Evolutionary conservation across 2,797 vertebrate genomes (phyloP).

Genomic region (Apogon hyalosoma): DNA sequence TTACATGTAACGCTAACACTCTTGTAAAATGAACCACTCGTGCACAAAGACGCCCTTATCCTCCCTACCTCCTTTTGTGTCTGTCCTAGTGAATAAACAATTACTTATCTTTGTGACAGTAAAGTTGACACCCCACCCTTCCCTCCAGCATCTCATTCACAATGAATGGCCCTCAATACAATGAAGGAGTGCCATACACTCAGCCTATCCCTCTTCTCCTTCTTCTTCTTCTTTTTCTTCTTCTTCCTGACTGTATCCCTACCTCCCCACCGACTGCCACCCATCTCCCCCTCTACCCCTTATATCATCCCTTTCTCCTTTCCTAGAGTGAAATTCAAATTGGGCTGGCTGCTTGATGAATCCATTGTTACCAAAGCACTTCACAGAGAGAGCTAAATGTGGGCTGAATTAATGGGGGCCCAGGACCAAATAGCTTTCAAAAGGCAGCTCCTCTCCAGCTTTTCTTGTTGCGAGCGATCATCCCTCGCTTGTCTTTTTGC

Average conservation of each 20-base stretch:
- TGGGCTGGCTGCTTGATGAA: conserved; percentile 64
- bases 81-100: conserved; percentile 72
- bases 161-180: conserved; percentile 59
- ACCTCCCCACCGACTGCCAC: conserved; percentile 1
- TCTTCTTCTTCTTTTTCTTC: conserved; percentile 41
- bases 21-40: conserved; percentile 1
- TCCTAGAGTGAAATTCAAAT: conserved; percentile 61
- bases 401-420: conserved; percentile 64
- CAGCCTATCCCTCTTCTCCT: conserved; percentile 2
- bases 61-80: conserved; percentile 54
- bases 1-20: not conserved
- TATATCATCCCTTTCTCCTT: conserved; percentile 18
- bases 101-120: conserved; percentile 70
- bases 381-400: conserved; percentile 66
- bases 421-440: conserved; percentile 69
- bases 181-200: conserved; percentile 48
- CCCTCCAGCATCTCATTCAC: conserved; percentile 53
- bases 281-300: not conserved
- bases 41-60: conserved; percentile 49
- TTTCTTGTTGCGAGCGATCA: conserved; percentile 46
- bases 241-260: conserved; percentile 13
- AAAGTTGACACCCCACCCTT: conserved; percentile 66
- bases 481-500: conserved; percentile 34
- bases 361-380: conserved; percentile 71
- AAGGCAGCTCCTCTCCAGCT: conserved; percentile 59